These are phyloP conservation scores for Scortum barcoo DNA, from an alignment of 2,113 vertebrate genomes.

Conservation along the genomic window DNA sequence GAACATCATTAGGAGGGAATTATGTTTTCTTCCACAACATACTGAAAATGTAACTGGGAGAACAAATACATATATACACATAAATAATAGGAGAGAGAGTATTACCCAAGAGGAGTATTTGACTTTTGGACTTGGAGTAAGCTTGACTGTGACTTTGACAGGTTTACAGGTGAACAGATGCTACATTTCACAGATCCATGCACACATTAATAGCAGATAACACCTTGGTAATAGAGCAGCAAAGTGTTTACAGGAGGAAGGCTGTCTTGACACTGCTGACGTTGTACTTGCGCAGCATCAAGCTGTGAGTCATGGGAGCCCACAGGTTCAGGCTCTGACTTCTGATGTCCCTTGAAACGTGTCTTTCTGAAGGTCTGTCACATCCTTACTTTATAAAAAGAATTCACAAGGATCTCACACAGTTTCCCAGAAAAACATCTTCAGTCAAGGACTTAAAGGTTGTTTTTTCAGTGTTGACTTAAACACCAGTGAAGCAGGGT, in stretches of 20 bases:
- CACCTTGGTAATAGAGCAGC: conserved; percentile 14
- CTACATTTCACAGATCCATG: conserved; percentile 7
- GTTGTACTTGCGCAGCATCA: conserved; percentile 42
- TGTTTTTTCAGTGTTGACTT: not conserved
- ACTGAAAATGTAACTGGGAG: not conserved
- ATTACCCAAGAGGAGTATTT: not conserved
- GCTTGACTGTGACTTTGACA: not conserved
- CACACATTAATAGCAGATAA: conserved; percentile 30
- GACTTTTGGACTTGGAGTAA: not conserved
- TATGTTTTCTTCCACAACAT: not conserved
- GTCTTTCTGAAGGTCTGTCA: conserved; percentile 49
- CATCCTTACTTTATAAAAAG: conserved; percentile 15
- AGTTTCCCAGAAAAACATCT: not conserved
- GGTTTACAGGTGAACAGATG: conserved; percentile 3
- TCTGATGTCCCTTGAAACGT: conserved; percentile 43
- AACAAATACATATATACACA: not conserved
- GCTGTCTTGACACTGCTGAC: conserved; percentile 50
- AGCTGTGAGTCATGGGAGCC: conserved; percentile 58
- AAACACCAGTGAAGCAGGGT: not conserved
- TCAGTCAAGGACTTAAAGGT: conserved; percentile 1
- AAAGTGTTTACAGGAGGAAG: conserved; percentile 20
- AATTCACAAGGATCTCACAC: not conserved
- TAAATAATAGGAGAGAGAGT: not conserved
- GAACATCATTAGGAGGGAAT: not conserved
- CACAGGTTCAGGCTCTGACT: conserved; percentile 45